Percentiles rank a stretch among this genome's conserved stretches.
These are phyloP conservation scores for Oligia strigilis DNA, from an alignment of 2,888 invertebrate genomes.

Conservation along the genomic window DNA sequence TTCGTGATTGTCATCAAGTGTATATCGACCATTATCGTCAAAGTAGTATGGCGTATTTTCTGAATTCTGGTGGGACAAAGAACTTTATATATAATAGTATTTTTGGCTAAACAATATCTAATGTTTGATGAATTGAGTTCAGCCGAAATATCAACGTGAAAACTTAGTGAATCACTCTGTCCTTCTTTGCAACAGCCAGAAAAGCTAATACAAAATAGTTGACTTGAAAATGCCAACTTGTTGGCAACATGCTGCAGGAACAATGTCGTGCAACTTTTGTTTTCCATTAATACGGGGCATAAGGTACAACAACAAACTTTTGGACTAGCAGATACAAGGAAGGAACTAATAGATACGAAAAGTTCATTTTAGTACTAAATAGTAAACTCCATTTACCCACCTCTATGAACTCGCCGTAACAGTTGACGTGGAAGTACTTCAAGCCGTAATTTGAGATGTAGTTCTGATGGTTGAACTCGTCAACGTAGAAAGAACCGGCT, in stretches of 20 bases:
- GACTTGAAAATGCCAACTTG: background rate
- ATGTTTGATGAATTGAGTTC: background rate
- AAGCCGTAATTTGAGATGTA: constrained; percentile 78
- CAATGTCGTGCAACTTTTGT: background rate
- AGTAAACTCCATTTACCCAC: constrained; percentile 62
- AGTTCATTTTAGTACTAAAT: background rate
- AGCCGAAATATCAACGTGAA: background rate
- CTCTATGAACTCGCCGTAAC: constrained; percentile 73
- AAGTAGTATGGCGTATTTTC: constrained; percentile 74
- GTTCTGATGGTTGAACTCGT: constrained; percentile 81
- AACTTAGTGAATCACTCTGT: background rate
- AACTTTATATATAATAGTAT: background rate
- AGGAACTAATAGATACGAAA: background rate
- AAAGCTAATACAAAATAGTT: background rate
- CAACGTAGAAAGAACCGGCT: constrained; percentile 76
- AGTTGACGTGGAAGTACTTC: constrained; percentile 73
- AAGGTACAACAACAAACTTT: background rate
- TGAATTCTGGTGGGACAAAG: constrained; percentile 61
- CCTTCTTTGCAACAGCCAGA: background rate
- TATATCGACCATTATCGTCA: constrained; percentile 79
- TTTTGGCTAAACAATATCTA: background rate
- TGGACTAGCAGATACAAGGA: background rate
- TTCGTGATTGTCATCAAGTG: constrained; percentile 65
- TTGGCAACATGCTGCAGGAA: background rate
- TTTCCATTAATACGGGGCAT: background rate